Evolutionary conservation across 2,888 invertebrate genomes (phyloP), one percentile per base, ranked within the genome.

Genomic region (Merodon equestris): DNA sequence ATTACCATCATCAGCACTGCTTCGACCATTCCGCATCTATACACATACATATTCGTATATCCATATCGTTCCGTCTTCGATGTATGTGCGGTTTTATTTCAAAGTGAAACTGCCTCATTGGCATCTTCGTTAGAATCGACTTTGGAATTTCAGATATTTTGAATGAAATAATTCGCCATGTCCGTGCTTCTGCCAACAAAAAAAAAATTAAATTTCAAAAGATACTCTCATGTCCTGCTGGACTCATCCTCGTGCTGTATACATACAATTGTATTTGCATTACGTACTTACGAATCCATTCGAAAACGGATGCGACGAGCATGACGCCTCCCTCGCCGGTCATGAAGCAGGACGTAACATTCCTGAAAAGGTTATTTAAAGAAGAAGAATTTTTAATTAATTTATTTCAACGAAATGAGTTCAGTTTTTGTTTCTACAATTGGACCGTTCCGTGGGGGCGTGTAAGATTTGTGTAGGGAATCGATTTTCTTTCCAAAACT

Each of bases 371-470:
- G 76, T 71, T 66, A 36, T 60, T 76, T 76, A 50, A 15, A 66
- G 45, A 18, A 67, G 60, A 60, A 77, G 72, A 72, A 72, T 72
- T 71, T 77, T 77, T 77, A 77, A 77, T 77, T 72, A 77, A 77
- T 72, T 77, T 45, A 72, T 61, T 61, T 77, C 48, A 51, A 50
- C 58, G 36, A 66, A 74, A 61, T 56, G 50, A 61, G 60, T 56
- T 34, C 10, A 36, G 1, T 38, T 38, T 71, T 53, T 47, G 34
- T 47, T 12, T 48, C 1, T 1, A n/a, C 3, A 9, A 47, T 17
- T 9, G 2, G 10, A 38, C n/a, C 10, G 9, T 13, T 9, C 54
- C 18, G 10, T 18, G 42, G 9, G 44, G 56, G 56, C 27, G 36
- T 36, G 36, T 36, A 36, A n/a, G 27, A 42, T 45, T 58, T 15